These are phyloP conservation scores for Oikopleura vanhoeffeni DNA, from an alignment of 23 tunicate genomes.

Conservation along the genomic window DNA sequence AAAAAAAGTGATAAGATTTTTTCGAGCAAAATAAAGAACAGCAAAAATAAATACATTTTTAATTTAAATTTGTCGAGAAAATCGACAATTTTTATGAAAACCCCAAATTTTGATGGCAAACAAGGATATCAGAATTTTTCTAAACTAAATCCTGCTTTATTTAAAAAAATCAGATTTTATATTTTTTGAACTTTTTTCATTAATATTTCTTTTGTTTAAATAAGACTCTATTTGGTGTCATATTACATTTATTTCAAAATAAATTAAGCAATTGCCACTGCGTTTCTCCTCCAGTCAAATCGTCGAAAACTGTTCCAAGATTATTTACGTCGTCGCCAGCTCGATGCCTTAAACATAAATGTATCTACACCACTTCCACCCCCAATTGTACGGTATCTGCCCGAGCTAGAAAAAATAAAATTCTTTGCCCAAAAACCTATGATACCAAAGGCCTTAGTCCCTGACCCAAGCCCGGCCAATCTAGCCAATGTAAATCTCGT, in stretches of 20 bases:
- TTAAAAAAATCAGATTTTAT: background rate
- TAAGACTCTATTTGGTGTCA: too few relatives aligned
- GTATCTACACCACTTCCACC: background rate
- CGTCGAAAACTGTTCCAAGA: slow-evolving; percentile 14
- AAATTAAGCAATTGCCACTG: background rate
- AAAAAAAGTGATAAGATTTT: too few relatives aligned
- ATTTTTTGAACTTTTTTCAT: background rate
- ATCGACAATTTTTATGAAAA: too few relatives aligned
- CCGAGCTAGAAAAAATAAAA: background rate
- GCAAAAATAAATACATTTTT: too few relatives aligned
- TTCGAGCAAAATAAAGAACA: too few relatives aligned
- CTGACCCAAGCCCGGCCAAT: background rate
- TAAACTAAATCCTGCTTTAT: background rate
- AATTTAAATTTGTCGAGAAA: too few relatives aligned
- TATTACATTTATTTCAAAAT: background rate
- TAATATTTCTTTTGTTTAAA: background rate
- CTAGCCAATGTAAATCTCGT: background rate
- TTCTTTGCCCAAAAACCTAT: background rate
- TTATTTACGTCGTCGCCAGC: background rate
- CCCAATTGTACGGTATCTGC: background rate
- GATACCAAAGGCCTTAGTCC: background rate
- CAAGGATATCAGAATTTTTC: background rate
- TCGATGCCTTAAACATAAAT: background rate
- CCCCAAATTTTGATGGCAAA: too few relatives aligned
- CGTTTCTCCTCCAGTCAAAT: background rate